Conservation (phyloP, 2,888 invertebrate genomes). For the Rutpela maculata region DNA sequence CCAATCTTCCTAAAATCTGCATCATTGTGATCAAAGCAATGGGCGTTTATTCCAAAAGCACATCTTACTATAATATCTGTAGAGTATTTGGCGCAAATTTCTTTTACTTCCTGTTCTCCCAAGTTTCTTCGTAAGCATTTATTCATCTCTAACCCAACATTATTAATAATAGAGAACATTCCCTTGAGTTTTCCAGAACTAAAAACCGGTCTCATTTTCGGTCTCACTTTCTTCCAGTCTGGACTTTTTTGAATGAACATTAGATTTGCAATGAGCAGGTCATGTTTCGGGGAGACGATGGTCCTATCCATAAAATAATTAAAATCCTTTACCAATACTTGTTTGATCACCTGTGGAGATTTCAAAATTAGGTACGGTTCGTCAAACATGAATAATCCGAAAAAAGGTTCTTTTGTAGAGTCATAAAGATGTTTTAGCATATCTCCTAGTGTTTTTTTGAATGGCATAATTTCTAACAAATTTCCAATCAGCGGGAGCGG, state of each 20-base stretch:
- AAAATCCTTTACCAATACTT: slow-evolving; percentile 74
- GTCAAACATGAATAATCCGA: slow-evolving; percentile 75
- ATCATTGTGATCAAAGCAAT: slow-evolving; percentile 69
- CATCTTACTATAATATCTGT: slow-evolving; percentile 74
- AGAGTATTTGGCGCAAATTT: slow-evolving; percentile 70
- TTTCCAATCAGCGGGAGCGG: slow-evolving; percentile 62
- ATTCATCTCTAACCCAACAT: slow-evolving; percentile 67
- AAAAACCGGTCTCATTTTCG: slow-evolving; percentile 76
- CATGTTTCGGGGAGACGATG: slow-evolving; percentile 71
- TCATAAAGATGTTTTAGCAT: slow-evolving; percentile 45
- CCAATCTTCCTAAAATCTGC: slow-evolving; percentile 66
- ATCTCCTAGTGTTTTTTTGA: slow-evolving; percentile 50
- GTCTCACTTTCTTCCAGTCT: slow-evolving; percentile 75
- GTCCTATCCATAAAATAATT: slow-evolving; percentile 74
- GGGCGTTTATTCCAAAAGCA: slow-evolving; percentile 73
- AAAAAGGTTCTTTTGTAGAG: slow-evolving; percentile 63
- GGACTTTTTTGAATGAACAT: slow-evolving; percentile 74
- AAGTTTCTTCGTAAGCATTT: slow-evolving; percentile 47
- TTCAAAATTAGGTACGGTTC: slow-evolving; percentile 74
- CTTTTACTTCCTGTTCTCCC: slow-evolving; percentile 63
- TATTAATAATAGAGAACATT: slow-evolving; percentile 74
- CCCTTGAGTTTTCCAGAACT: slow-evolving; percentile 76
- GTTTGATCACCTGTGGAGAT: slow-evolving; percentile 74
- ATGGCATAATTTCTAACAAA: slow-evolving; percentile 48
- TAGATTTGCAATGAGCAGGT: slow-evolving; percentile 71